Evolutionary conservation across 2,888 invertebrate genomes (phyloP), one percentile per base, ranked within the genome.

Genomic region (Ochropleura leucogaster): DNA sequence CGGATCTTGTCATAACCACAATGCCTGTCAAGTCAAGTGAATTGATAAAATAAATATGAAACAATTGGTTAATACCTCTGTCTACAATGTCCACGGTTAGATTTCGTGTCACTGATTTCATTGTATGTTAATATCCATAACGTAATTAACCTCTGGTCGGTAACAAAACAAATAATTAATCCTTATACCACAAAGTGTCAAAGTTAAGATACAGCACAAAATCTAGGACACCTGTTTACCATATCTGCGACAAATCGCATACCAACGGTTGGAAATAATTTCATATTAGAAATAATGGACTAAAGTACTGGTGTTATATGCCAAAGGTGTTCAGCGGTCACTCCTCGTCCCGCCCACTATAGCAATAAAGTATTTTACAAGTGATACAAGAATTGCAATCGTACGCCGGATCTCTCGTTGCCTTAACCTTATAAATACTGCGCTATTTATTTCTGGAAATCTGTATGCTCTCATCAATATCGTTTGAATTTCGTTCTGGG

Each of bases 341-440:
- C 85, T 91, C 79, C 88, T 78, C 81, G 76, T 51, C 72, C 82
- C 70, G 62, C 86, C 84, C 82, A 92, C 90, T 93, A 88, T 85
- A 91, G 93, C 96, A 95, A 96, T 96, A 96, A 96, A 96, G 95
- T 95, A 96, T 96, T 95, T 94, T 95, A 95, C 96, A 96, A 96
- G 96, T 96, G 96, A 95, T 96, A 96, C 95, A 93, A 95, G 95
- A 95, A 93, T 69, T 69, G 53, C 93, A 95, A 96, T 96, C 96
- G 91, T 82, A 86, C 90, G 92, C 93, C 93, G 91, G 93, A 96
- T 96, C 95, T 93, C 90, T 89, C 89, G 90, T 91, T 91, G 94
- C 94, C 91, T 93, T 94, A 94, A 94, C 95, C 95, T 96, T 95
- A 96, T 96, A 95, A 96, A 96, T 96, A 96, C 95, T 94, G 91